Conservation (phyloP, 1,140 invertebrate species). For the Drosophila athabasca region DNA sequence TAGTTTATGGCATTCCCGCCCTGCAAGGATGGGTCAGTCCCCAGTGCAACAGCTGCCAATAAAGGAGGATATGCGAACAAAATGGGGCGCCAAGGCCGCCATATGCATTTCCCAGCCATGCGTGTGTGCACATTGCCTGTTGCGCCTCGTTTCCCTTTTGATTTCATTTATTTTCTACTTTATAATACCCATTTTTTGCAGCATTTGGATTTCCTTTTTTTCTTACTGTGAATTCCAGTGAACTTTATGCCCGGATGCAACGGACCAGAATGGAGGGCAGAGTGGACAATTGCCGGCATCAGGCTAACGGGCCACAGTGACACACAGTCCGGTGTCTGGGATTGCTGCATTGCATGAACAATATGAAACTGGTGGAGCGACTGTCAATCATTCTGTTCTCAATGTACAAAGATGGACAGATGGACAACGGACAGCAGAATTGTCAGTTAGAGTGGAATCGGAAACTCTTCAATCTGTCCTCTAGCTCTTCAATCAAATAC, state of each 20-base stretch:
- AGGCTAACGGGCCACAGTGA: constrained; percentile 30
- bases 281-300: constrained; percentile 32
- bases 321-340: constrained; percentile 19
- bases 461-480: too few species aligned
- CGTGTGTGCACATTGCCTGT: constrained; percentile 15
- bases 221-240: constrained; percentile 18
- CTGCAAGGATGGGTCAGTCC: background rate
- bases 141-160: constrained; percentile 26
- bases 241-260: constrained; percentile 33
- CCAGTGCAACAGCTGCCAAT: constrained; percentile 14
- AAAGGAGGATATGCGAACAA: background rate
- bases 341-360: constrained; percentile 5
- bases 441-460: background rate
- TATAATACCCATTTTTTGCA: constrained; percentile 22
- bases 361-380: constrained; percentile 1
- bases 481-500: background rate
- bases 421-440: background rate
- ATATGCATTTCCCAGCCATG: constrained; percentile 22
- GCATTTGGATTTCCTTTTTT: constrained; percentile 22
- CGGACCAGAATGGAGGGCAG: constrained; percentile 26
- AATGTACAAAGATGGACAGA: constrained; percentile 15
- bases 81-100: constrained; percentile 14
- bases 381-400: constrained; percentile 31
- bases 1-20: constrained; percentile 1
- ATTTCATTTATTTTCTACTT: constrained; percentile 35